Evolutionary conservation across 2,113 vertebrate genomes (phyloP).

Genomic region (Percina caprodes): DNA sequence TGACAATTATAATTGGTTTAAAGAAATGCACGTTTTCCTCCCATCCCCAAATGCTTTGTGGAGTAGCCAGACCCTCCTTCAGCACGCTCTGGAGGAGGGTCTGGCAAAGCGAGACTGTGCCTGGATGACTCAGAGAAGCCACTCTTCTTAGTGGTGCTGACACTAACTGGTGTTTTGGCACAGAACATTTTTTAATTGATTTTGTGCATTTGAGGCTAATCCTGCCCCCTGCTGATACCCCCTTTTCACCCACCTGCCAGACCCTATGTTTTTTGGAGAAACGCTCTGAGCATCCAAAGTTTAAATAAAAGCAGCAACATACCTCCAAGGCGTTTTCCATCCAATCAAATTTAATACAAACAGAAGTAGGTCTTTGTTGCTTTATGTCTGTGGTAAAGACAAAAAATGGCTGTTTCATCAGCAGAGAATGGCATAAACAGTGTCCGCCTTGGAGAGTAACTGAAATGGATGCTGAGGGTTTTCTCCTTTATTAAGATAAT

Average conservation of each 20-base stretch:
- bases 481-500: background rate
- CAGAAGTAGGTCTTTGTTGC: background rate
- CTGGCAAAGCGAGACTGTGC: background rate
- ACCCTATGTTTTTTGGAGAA: slow-evolving; percentile 11
- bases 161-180: slow-evolving; percentile 3
- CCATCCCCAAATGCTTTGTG: too few species aligned
- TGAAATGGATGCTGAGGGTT: slow-evolving; percentile 1
- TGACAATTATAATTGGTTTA: too few species aligned
- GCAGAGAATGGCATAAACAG: background rate
- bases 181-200: slow-evolving; percentile 39
- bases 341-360: slow-evolving; percentile 8
- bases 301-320: slow-evolving; percentile 8
- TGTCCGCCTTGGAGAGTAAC: background rate
- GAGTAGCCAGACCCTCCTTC: too few species aligned
- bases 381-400: background rate
- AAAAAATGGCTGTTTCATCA: slow-evolving; percentile 3
- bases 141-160: slow-evolving; percentile 12
- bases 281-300: slow-evolving; percentile 16
- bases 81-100: too few species aligned
- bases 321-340: background rate
- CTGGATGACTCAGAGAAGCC: slow-evolving; percentile 48
- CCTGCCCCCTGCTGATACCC: slow-evolving; percentile 18
- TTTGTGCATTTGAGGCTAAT: slow-evolving; percentile 18
- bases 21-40: too few species aligned
- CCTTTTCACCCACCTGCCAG: slow-evolving; percentile 15